These are phyloP conservation scores for Trematomus bernacchii DNA, from an alignment of 2,797 vertebrate species.

Conservation along the genomic window DNA sequence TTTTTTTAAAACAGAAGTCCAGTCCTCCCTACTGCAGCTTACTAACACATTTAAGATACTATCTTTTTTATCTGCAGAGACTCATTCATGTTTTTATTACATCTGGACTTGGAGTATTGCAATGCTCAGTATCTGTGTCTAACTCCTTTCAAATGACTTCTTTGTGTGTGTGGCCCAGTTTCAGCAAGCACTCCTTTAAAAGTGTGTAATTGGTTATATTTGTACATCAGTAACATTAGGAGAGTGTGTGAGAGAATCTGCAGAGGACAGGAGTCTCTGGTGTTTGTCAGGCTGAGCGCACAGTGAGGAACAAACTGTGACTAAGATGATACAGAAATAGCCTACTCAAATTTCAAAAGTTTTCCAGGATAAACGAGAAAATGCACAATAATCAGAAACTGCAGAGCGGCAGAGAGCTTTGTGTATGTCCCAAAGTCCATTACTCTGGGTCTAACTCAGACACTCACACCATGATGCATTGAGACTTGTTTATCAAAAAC, in stretches of 20 bases:
- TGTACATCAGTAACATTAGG: neutral
- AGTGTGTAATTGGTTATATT: neutral
- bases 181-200: neutral
- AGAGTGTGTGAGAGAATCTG: neutral
- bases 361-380: constrained; percentile 22
- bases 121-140: constrained; percentile 1
- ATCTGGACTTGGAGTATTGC: neutral
- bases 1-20: neutral
- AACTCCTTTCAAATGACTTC: neutral
- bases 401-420: constrained; percentile 2
- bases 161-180: neutral
- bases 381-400: constrained; percentile 52
- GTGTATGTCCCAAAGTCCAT: neutral
- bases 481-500: constrained; percentile 10
- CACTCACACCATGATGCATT: neutral
- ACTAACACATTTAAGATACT: constrained; percentile 12
- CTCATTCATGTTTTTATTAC: constrained; percentile 20
- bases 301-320: constrained; percentile 46
- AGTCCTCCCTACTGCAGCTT: constrained; percentile 6
- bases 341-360: constrained; percentile 52
- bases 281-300: neutral
- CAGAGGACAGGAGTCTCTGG: constrained; percentile 23
- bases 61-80: constrained; percentile 23
- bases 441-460: constrained; percentile 38
- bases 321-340: constrained; percentile 49